These are phyloP conservation scores for Eupithecia dodoneata DNA, from an alignment of 2,888 invertebrate genomes.

Conservation along the genomic window DNA sequence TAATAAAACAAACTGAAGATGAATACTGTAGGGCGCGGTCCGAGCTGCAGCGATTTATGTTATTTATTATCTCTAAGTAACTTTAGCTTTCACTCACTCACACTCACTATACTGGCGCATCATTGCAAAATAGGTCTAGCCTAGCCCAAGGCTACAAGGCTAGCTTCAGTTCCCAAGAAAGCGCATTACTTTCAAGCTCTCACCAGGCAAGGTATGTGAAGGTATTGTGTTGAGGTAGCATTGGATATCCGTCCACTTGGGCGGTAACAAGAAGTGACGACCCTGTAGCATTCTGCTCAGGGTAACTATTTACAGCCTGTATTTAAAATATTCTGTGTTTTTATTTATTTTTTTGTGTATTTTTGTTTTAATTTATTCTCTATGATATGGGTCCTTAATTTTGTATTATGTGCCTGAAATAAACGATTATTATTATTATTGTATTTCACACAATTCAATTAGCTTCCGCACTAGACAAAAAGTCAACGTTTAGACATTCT, in stretches of 20 bases:
- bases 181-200: not conserved
- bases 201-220: not conserved
- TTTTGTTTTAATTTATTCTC: no score
- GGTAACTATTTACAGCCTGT: no score
- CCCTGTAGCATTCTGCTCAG: no score
- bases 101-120: not conserved
- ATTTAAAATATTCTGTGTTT: no score
- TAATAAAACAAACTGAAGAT: slow-evolving; percentile 36
- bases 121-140: not conserved
- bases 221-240: no score
- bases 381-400: no score
- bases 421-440: no score
- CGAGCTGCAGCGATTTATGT: slow-evolving; percentile 10
- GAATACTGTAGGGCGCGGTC: slow-evolving; percentile 30
- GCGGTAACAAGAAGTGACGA: no score
- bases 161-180: no score
- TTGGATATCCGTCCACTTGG: no score
- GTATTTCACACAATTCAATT: not conserved
- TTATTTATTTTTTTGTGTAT: no score
- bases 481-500: not conserved
- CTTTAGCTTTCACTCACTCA: not conserved
- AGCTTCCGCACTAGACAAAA: not conserved
- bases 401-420: no score
- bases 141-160: not conserved
- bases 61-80: not conserved